Percentiles rank a stretch among this genome's conserved stretches.
phyloP scores from a whole-genome alignment of 2,888 invertebrate species.

The Agrenia bidenticulata region DNA sequence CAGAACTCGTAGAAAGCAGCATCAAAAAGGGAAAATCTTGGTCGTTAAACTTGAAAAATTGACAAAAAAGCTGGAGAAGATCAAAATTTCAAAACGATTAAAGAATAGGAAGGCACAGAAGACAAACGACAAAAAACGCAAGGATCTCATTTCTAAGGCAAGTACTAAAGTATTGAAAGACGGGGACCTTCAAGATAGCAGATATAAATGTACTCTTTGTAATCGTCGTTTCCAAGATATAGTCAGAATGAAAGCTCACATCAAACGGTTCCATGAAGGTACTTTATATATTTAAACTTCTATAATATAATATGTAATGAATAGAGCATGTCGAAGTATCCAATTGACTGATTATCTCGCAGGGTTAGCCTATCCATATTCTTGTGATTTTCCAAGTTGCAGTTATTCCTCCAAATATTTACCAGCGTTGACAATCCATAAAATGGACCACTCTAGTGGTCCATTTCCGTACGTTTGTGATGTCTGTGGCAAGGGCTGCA shows the following conservation, averaged over 20 bases:
- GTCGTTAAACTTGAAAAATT: not conserved
- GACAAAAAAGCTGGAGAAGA: not conserved
- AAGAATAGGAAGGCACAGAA: not conserved
- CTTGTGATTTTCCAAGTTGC: not conserved
- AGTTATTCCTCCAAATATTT: not conserved
- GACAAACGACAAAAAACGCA: not conserved
- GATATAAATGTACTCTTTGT: not conserved
- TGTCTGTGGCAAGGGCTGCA: not conserved
- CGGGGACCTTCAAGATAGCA: no score
- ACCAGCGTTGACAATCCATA: not conserved
- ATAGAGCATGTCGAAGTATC: no score
- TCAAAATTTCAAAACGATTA: not conserved
- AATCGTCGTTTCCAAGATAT: not conserved
- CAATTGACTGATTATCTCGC: no score
- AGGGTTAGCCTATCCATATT: no score
- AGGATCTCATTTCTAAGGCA: no score
- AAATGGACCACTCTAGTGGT: not conserved
- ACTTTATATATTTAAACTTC: no score
- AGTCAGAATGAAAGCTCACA: not conserved
- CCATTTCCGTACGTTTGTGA: not conserved
- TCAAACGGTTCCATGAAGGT: not conserved
- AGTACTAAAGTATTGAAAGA: no score
- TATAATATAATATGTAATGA: no score
- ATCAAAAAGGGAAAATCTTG: not conserved
- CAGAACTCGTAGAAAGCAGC: not conserved